These are phyloP conservation scores for Brachypodius melanocephalos DNA, from an alignment of 2,113 vertebrate genomes.

Conservation along the genomic window DNA sequence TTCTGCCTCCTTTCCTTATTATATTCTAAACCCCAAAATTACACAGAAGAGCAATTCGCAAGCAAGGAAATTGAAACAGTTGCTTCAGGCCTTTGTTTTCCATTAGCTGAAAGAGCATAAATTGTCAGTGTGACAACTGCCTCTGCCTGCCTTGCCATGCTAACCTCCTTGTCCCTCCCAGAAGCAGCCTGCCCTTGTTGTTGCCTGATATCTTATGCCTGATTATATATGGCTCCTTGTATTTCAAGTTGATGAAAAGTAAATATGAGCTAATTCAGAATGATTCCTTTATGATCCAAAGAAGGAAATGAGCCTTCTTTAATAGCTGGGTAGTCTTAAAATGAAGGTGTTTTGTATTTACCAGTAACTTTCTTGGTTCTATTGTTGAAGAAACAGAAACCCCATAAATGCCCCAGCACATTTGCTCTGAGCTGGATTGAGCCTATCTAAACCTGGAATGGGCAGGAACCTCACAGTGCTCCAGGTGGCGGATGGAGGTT, in stretches of 20 bases:
- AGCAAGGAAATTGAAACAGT: background rate
- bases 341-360: background rate
- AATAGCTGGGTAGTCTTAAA: background rate
- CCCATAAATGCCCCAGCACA: background rate
- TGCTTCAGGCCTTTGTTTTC: background rate
- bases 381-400: background rate
- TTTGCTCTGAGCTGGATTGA: background rate
- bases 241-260: background rate
- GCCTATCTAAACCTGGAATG: background rate
- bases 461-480: fast-evolving
- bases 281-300: background rate
- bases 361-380: background rate
- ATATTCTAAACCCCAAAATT: background rate
- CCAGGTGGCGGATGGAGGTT: background rate
- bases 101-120: background rate
- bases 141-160: background rate
- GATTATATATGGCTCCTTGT: background rate
- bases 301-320: background rate
- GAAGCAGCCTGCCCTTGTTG: background rate
- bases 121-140: background rate
- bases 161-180: background rate
- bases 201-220: background rate
- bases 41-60: background rate
- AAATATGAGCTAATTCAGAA: background rate
- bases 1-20: background rate